Base-by-base conservation (phyloP, 2,888 invertebrate species). In the Eupithecia centaureata region DNA sequence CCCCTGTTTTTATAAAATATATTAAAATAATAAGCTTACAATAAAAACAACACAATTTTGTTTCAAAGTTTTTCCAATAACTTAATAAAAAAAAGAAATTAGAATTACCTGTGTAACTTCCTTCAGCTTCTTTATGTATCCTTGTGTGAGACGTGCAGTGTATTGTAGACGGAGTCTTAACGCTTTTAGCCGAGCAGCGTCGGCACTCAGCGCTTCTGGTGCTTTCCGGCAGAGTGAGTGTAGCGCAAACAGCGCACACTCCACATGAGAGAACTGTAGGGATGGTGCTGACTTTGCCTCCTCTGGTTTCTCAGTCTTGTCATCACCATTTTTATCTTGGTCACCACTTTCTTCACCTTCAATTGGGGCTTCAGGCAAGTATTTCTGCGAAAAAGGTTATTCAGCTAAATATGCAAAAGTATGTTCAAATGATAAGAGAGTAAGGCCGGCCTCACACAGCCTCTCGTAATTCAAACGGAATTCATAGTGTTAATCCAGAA, bases 261-360 rank as follows among this genome's bases (percentile, higher is more conserved):
- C 99, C 2, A 99, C 97, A 83, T 97, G 96, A 42, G 98, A 97
- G 84, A 99, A 99, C 85, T 98, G 96, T 60, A 99, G 94, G 70
- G 97, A 96, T n/a, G 98, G 98, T 73, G 96, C 95, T 56, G 95
- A 91, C 51, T 88, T 84, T 5, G 75, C 87, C 7, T 82, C 85
- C 63, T 84, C 83, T 8, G 80, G 51, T 63, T 83, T 83, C 63
- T 94, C 75, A 7, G 94, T 94, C 73, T 94, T 94, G 22, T 68
- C 65, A 47, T 22, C 47, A 33, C 62, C 70, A 10, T 60, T 56
- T 15, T 82, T 84, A 67, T 82, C 82, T 27, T 82, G 65, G 94
- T 75, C 94, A 1, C 94, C 94, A 71, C 94, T 94, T 18, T 79
- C 80, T 66, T 82, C 81, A 60, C 52, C 76, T 74, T 96, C 95